These are phyloP conservation scores for Anarrhichthys ocellatus DNA, from an alignment of 2,113 vertebrate genomes.

Conservation along the genomic window DNA sequence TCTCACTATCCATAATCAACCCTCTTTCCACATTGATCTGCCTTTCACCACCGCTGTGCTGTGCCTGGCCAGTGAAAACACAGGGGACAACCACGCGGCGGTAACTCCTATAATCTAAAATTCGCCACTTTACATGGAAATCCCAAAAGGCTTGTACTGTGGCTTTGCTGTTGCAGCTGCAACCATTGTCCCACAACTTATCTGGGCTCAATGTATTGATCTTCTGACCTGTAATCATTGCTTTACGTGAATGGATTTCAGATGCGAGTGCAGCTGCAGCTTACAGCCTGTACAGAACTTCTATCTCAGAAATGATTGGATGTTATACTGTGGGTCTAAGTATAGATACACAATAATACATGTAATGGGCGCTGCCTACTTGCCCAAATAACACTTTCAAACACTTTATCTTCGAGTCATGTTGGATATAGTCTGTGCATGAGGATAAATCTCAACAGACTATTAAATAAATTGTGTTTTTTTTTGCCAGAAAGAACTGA, in stretches of 20 bases:
- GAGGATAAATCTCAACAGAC: not conserved
- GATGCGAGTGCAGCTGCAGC: conserved; percentile 36
- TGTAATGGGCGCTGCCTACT: not conserved
- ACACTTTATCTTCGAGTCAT: not conserved
- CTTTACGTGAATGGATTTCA: conserved; percentile 27
- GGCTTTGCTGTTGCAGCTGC: conserved; percentile 62
- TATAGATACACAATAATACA: not conserved
- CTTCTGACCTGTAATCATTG: conserved; percentile 16
- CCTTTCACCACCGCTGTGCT: conserved; percentile 66
- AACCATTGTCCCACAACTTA: conserved; percentile 58
- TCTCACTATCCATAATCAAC: conserved; percentile 76
- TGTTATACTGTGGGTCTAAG: conserved; percentile 3
- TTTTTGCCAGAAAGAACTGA: not conserved
- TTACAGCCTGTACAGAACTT: not conserved
- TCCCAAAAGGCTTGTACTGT: conserved; percentile 40
- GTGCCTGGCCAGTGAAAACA: conserved; percentile 71
- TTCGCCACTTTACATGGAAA: conserved; percentile 66
- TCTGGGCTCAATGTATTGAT: conserved; percentile 20
- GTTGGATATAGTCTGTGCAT: not conserved
- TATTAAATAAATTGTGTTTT: not conserved
- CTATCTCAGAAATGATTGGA: conserved; percentile 5
- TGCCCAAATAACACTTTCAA: not conserved
- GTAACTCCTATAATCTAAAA: conserved; percentile 67
- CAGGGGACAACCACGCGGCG: conserved; percentile 48
- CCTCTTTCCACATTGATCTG: conserved; percentile 65